A percentile compares a stretch with the other conserved stretches of the same genome.
These are phyloP conservation scores for Clamator glandarius DNA, from an alignment of 2,797 vertebrate genomes.

Conservation along the genomic window DNA sequence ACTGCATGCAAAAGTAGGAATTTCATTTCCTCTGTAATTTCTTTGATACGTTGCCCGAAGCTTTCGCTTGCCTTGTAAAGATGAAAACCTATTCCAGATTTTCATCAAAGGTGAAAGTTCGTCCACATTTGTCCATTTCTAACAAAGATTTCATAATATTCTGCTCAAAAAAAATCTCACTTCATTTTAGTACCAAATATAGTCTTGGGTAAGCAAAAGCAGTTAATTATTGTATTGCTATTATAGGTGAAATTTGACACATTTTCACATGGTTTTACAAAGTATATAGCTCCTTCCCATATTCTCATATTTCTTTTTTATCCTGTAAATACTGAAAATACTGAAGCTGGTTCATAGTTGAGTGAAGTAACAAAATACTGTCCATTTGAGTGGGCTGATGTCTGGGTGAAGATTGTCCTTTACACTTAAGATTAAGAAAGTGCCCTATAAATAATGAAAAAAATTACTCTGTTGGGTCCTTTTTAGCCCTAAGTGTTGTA, in stretches of 20 bases:
- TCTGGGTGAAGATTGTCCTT: background rate
- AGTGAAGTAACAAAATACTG: background rate
- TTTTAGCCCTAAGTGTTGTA: background rate
- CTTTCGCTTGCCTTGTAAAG: background rate
- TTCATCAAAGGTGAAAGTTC: constrained; percentile 41
- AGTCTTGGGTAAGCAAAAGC: background rate
- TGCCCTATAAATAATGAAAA: too few relatives aligned
- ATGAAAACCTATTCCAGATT: constrained; percentile 1
- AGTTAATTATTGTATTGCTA: background rate
- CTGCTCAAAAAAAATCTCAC: background rate
- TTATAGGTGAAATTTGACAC: background rate
- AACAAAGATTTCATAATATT: background rate
- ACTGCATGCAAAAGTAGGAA: background rate
- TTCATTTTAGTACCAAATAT: background rate
- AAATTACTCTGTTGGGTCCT: too few relatives aligned
- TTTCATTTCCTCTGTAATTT: constrained; percentile 8
- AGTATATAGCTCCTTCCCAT: background rate
- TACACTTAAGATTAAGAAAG: background rate
- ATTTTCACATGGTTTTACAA: background rate
- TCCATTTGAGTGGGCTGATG: background rate
- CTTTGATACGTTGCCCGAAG: background rate
- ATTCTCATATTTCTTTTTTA: background rate
- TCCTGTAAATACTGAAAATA: background rate
- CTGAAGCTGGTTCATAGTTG: rapidly evolving
- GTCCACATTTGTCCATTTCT: background rate